Percentiles rank a stretch among this genome's conserved stretches.
phyloP scores from a whole-genome alignment of 2,888 invertebrate species.

The Craniophora ligustri region DNA sequence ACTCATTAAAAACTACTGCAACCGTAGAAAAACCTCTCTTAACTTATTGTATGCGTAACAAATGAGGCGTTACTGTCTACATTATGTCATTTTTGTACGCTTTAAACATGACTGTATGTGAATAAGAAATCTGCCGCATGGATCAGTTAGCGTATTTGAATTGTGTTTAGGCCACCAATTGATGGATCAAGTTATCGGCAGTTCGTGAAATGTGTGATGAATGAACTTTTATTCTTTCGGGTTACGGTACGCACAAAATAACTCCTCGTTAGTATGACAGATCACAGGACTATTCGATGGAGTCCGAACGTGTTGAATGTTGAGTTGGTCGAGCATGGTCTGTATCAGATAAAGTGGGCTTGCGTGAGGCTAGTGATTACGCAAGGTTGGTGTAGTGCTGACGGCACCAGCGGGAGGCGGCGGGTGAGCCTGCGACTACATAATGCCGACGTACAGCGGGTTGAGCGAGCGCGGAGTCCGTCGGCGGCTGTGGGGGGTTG shows the following conservation, averaged over 20 bases:
- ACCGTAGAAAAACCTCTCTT: constrained; percentile 28
- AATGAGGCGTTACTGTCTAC: constrained; percentile 42
- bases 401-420: constrained; percentile 34
- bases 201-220: constrained; percentile 25
- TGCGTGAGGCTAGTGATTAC: constrained; percentile 33
- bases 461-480: constrained; percentile 8
- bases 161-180: constrained; percentile 25
- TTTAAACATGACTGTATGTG: constrained; percentile 28
- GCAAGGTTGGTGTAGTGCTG: constrained; percentile 28
- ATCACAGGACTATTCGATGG: constrained; percentile 20
- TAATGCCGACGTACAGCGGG: constrained; percentile 26
- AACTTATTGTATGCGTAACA: constrained; percentile 35
- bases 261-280: constrained; percentile 31
- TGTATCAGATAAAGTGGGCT: constrained; percentile 17
- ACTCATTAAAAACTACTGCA: constrained; percentile 2
- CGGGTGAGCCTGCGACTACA: constrained; percentile 24
- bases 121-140: constrained; percentile 37
- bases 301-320: constrained; percentile 14
- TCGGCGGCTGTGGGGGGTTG: constrained; percentile 60
- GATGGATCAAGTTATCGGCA: constrained; percentile 35
- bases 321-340: constrained; percentile 20
- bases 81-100: constrained; percentile 49
- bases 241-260: constrained; percentile 19
- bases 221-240: constrained; percentile 41
- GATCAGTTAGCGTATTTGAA: constrained; percentile 36